phyloP scores from a whole-genome alignment of 53 echinoderm and acorn worm genomes.

The Crossaster papposus region DNA sequence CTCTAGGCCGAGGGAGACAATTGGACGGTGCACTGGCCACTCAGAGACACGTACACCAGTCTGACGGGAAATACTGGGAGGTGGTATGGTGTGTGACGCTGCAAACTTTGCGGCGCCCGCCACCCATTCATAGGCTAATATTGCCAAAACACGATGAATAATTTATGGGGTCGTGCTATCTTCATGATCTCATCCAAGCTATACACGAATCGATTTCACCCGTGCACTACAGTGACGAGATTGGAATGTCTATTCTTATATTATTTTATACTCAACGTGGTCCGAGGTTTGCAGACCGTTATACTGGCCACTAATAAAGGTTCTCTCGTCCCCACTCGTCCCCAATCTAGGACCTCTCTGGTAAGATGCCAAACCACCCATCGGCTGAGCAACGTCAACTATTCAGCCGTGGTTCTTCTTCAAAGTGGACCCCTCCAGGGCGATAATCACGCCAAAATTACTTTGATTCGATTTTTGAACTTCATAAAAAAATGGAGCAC shows the following conservation, averaged over 20 bases:
- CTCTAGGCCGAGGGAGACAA: not conserved
- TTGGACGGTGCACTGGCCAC: not conserved
- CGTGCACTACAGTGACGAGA: no score
- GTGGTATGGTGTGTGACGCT: conserved; percentile 26
- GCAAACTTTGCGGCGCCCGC: conserved; percentile 52
- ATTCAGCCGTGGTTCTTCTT: conserved; percentile 15
- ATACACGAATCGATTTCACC: conserved; percentile 14
- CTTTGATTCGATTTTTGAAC: not conserved
- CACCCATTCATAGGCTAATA: conserved; percentile 60
- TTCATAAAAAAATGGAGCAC: conserved; percentile 11
- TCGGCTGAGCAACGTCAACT: conserved; percentile 38
- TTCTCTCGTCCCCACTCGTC: not conserved
- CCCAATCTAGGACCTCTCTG: not conserved
- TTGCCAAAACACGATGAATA: conserved; percentile 61
- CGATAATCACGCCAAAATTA: conserved; percentile 1
- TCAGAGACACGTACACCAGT: not conserved
- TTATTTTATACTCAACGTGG: conserved; percentile 15
- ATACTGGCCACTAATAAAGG: not conserved
- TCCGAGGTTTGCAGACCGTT: not conserved
- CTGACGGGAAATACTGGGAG: conserved; percentile 31
- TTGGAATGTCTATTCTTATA: not conserved
- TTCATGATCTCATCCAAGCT: conserved; percentile 30
- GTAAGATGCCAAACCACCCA: conserved; percentile 35
- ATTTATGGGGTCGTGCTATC: conserved; percentile 37
- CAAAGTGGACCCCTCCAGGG: conserved; percentile 32